Evolutionary conservation across 2,113 vertebrate species (phyloP), one percentile per base, ranked within the genome.

Genomic region (Monopterus albus): DNA sequence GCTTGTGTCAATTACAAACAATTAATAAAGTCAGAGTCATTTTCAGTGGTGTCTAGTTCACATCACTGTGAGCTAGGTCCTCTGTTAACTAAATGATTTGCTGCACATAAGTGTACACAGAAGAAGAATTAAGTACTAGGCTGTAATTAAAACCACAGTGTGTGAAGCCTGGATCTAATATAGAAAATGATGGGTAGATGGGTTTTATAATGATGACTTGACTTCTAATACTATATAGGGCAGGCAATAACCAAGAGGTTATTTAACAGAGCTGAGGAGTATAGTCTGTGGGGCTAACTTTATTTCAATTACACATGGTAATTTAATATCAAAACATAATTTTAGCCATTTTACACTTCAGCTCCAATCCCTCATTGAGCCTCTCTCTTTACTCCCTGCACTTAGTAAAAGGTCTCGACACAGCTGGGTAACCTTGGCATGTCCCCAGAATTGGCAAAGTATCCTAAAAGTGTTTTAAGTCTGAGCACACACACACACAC

Each of bases 301-400:
- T 68, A 75, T 73, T 86, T 78, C 59, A 81, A 79, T 82, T 88
- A 74, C 53, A 35, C 72, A 46, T 60, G 43, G 42, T 71, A 64
- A 76, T 89, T 83, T 82, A 29, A 85, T 83, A 75, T 59, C 67
- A 80, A 66, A 78, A 65, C 53, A 23, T 77, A 77, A 83, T 83
- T 75, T 77, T 6, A 74, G 31, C 2, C 31, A 70, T 86, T 82
- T 80, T 59, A 82, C 74, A 71, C 66, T 59, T 79, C 67, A 81
- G 49, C 72, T 78, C 58, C 1, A 26, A 67, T 79, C 26, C 23
- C 53, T 40, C 29, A 23, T 20, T 58, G 20, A 7, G 46, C 11
- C 29, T 38, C 9, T 60, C 35, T 56, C 33, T 50, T 18, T 14
- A 13, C 23, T 53, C 10, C 10, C 47, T 35, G 55, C 52, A 50